phyloP scores from a whole-genome alignment of 2,888 invertebrate genomes.

The Neelides folsomi region DNA sequence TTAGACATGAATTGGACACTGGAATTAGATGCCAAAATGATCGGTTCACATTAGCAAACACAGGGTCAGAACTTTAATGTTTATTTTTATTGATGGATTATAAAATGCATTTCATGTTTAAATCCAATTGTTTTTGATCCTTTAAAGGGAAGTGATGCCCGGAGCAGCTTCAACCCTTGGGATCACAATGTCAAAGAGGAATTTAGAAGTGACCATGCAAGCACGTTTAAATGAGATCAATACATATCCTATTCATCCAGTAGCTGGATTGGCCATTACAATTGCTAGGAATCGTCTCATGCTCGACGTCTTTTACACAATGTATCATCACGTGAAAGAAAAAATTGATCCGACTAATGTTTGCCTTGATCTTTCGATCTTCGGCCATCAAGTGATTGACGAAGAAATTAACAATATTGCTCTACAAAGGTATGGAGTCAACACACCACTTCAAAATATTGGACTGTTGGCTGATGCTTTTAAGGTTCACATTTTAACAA shows the following conservation, averaged over 20 bases:
- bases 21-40: constrained; percentile 53
- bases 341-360: constrained; percentile 42
- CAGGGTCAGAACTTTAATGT: too few species aligned
- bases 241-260: constrained; percentile 5
- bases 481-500: constrained; percentile 1
- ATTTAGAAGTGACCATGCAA: constrained; percentile 36
- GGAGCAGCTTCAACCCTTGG: constrained; percentile 48
- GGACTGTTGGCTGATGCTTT: constrained; percentile 33
- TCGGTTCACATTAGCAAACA: constrained; percentile 55
- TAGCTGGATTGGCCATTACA: constrained; percentile 20
- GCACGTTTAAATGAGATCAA: constrained; percentile 20
- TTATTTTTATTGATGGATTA: too few species aligned
- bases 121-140: neutral
- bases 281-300: constrained; percentile 37
- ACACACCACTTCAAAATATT: constrained; percentile 32
- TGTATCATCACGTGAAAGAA: constrained; percentile 40
- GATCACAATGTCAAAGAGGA: constrained; percentile 37
- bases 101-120: too few species aligned
- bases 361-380: constrained; percentile 49
- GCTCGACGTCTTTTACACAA: constrained; percentile 40
- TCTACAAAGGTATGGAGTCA: constrained; percentile 40
- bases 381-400: constrained; percentile 49
- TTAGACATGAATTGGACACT: constrained; percentile 56
- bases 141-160: constrained; percentile 49
- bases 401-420: constrained; percentile 43